Evolutionary conservation across 1,140 invertebrate genomes (phyloP).

Genomic region (Diachasmimorpha longicaudata): DNA sequence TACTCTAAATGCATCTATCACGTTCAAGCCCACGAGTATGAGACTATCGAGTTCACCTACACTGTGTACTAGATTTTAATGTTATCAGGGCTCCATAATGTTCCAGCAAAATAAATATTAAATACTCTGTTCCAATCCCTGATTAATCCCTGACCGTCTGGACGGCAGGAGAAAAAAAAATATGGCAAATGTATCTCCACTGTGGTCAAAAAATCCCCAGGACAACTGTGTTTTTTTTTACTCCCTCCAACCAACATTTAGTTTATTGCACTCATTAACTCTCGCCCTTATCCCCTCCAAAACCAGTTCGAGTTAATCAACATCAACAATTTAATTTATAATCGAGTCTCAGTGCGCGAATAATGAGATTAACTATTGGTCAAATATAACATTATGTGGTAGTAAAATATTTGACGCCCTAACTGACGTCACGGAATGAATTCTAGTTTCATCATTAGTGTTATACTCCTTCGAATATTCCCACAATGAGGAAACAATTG

Average conservation of each 20-base stretch:
- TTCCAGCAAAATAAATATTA: not conserved
- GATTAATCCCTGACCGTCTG: not conserved
- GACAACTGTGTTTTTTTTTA: too few species aligned
- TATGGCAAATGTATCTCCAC: not conserved
- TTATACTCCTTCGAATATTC: not conserved
- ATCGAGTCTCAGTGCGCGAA: not conserved
- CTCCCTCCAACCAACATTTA: too few species aligned
- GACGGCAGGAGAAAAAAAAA: not conserved
- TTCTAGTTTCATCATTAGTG: not conserved
- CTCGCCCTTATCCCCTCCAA: not conserved
- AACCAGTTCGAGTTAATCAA: not conserved
- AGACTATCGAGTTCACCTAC: not conserved
- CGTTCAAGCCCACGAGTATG: slow-evolving; percentile 1
- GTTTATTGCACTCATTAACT: not conserved
- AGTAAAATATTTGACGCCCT: slow-evolving; percentile 14
- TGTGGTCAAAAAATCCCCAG: not conserved
- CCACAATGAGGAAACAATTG: too few species aligned
- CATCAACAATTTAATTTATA: not conserved
- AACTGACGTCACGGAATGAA: slow-evolving; percentile 10
- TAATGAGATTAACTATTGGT: not conserved
- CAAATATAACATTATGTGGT: slow-evolving; percentile 1
- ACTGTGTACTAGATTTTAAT: not conserved
- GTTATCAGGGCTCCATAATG: not conserved
- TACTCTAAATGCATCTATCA: not conserved
- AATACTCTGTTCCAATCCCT: not conserved